Evolutionary conservation across 2,888 invertebrate species (phyloP).

Genomic region (Thera obeliscata): DNA sequence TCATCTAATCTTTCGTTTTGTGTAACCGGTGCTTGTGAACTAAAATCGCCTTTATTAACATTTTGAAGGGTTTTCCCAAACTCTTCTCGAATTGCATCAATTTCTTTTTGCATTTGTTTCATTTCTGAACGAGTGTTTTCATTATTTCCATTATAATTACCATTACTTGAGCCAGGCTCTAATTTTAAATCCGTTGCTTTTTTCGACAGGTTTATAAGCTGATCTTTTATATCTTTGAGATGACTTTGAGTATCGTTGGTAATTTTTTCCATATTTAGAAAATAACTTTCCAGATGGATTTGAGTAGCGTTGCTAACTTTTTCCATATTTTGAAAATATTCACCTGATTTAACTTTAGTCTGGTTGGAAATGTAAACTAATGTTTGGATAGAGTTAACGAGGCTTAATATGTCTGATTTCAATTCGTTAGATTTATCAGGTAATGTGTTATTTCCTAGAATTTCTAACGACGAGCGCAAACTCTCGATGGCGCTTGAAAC

Average conservation of each 20-base stretch:
- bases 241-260: conserved; percentile 28
- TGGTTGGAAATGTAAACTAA: conserved; percentile 28
- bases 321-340: conserved; percentile 22
- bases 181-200: conserved; percentile 7
- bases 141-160: conserved; percentile 9
- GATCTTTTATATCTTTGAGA: conserved; percentile 20
- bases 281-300: conserved; percentile 14
- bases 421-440: conserved; percentile 15
- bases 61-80: conserved; percentile 22
- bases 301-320: conserved; percentile 28
- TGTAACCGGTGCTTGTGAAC: conserved; percentile 8
- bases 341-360: conserved; percentile 15
- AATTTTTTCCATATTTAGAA: conserved; percentile 19
- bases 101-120: conserved; percentile 35
- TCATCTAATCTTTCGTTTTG: conserved; percentile 17
- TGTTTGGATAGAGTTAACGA: conserved; percentile 21
- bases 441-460: conserved; percentile 20
- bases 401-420: conserved; percentile 16
- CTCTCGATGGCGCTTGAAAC: conserved; percentile 29
- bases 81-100: conserved; percentile 32
- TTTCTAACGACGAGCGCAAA: conserved; percentile 27
- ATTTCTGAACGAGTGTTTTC: conserved; percentile 30
- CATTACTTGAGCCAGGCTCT: not conserved
- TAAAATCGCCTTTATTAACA: conserved; percentile 8
- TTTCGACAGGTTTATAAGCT: conserved; percentile 13